Evolutionary conservation across 2,797 vertebrate species (phyloP).

Genomic region (Eleutherodactylus coqui): DNA sequence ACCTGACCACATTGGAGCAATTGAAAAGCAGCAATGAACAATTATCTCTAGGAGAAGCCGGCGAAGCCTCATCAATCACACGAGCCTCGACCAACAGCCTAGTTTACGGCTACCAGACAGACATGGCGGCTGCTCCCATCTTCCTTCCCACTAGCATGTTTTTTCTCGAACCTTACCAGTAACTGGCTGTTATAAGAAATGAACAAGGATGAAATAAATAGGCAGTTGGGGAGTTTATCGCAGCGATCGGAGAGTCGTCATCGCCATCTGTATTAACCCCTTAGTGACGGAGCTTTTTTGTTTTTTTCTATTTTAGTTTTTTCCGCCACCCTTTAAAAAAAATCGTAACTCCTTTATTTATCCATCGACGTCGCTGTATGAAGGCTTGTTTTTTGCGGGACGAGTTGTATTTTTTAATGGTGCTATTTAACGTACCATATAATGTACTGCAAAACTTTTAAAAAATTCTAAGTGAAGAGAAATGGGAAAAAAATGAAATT

Average conservation of each 20-base stretch:
- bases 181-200: conserved; percentile 14
- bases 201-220: neutral
- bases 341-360: no score
- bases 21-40: conserved; percentile 34
- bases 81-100: neutral
- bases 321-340: no score
- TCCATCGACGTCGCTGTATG: no score
- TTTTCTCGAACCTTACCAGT: neutral
- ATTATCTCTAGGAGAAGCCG: conserved; percentile 26
- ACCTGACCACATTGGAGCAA: conserved; percentile 28
- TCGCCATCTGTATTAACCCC: neutral
- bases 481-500: no score
- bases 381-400: no score
- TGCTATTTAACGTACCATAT: no score
- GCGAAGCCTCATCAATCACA: conserved; percentile 29
- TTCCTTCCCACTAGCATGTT: neutral
- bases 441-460: no score
- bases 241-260: neutral
- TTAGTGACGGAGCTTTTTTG: no score
- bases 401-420: no score
- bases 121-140: neutral
- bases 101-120: neutral
- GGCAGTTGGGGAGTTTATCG: neutral
- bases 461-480: no score
- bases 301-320: no score